phyloP scores from a whole-genome alignment of 2,888 invertebrate genomes.

The Tanypteryx hageni region DNA sequence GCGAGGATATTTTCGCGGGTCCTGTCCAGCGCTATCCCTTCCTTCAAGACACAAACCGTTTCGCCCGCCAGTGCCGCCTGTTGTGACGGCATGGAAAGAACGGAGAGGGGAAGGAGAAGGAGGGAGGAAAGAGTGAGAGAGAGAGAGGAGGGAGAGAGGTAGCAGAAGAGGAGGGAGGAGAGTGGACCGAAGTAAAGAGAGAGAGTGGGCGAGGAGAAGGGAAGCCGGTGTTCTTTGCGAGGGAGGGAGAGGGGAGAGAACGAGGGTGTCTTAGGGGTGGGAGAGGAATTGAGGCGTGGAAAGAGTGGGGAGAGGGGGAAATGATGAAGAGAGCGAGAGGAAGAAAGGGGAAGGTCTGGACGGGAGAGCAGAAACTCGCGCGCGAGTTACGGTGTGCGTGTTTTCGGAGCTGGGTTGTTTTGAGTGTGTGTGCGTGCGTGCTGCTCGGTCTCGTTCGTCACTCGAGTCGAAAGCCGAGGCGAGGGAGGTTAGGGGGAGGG shows the following conservation, averaged over 20 bases:
- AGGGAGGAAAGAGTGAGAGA: background rate
- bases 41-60: too few species aligned
- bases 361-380: too few species aligned
- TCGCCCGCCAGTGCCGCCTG: too few species aligned
- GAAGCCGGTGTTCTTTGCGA: background rate
- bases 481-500: too few species aligned
- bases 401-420: background rate
- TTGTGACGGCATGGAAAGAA: background rate
- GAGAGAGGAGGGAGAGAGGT: background rate
- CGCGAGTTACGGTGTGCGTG: too few species aligned
- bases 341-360: background rate
- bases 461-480: slow-evolving; percentile 23
- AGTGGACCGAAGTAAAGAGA: background rate
- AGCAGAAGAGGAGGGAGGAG: background rate
- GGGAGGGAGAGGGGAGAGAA: background rate
- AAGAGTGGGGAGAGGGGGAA: background rate
- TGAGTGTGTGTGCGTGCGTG: background rate
- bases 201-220: background rate
- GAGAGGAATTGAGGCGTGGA: background rate
- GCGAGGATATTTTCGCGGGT: slow-evolving; percentile 1
- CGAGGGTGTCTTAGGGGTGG: background rate
- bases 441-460: background rate
- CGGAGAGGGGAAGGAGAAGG: background rate
- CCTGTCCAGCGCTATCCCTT: background rate
- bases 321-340: background rate